Evolutionary conservation across 92 coral and sea anemone genomes (phyloP), one percentile per base, ranked within the genome.

Genomic region (Micromussa lordhowensis): DNA sequence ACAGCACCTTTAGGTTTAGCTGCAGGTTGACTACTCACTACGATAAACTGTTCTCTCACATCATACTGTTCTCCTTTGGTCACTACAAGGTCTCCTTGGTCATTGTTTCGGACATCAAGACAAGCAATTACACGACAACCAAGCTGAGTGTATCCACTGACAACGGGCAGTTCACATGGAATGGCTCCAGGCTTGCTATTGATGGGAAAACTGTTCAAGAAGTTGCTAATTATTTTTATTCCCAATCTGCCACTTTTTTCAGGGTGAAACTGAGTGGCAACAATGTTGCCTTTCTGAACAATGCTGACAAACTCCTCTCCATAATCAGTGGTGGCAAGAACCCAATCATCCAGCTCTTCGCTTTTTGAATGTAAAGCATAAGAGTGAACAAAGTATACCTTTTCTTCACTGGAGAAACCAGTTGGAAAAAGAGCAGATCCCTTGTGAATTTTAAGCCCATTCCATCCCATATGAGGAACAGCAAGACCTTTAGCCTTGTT

Each of bases 381-480:
- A 14, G 93, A 91, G 49, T 91, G 93, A 59, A 91, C 93, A 91
- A 91, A 91, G 34, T 86, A 91, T 18, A 91, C 93, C 29, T 91
- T 91, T 19, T 88, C 88, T 36, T 83, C 73, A 24, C 73, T 76
- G 24, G 77, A 72, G 71, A 72, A 72, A 49, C 84, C 88, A 48
- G 53, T 28, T 22, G 84, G 81, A 38, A 91, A 49, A 83, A 91
- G 79, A 8, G 77, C 59, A 70, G 93, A 73, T 29, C 34, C 64
- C 48, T 81, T 82, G 34, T 84, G 59, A n/a, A 91, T 51, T 55
- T 91, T 91, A 29, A 91, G 78, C 14, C 93, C 91, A 82, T 91
- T 91, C 93, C 93, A 91, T 3, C 93, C 93, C 91, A 91, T 91
- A 36, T 91, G 93, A 22, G 93, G 93, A 44, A 91, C 93, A 55